phyloP scores from a whole-genome alignment of 2,797 vertebrate genomes.

The Hydrocynus forskahlii region DNA sequence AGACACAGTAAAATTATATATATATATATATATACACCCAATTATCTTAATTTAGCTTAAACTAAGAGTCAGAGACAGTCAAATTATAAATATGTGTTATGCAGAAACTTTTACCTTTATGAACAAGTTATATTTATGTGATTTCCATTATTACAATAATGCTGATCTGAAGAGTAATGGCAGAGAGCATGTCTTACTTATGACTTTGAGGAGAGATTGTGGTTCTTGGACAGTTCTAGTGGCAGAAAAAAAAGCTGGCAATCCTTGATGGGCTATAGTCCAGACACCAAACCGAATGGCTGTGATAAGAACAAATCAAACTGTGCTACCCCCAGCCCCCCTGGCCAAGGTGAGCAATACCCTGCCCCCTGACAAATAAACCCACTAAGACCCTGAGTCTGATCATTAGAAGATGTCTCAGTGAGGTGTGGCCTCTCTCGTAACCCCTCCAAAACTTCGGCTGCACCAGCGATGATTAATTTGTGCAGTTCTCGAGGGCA shows the following conservation, averaged over 20 bases:
- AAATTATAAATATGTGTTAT: too few species aligned
- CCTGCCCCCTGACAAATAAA: slow-evolving; percentile 18
- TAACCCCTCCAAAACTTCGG: slow-evolving; percentile 20
- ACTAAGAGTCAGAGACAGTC: too few species aligned
- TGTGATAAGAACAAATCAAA: slow-evolving; percentile 27
- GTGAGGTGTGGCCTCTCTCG: neutral
- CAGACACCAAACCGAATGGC: slow-evolving; percentile 8
- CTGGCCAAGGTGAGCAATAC: neutral
- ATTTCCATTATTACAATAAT: too few species aligned
- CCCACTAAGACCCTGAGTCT: neutral
- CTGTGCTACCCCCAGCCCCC: neutral
- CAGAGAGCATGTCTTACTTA: neutral
- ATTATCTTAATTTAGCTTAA: too few species aligned
- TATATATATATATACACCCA: too few species aligned
- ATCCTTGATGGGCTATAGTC: slow-evolving; percentile 6
- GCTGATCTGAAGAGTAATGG: too few species aligned
- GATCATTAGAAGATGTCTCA: slow-evolving; percentile 30
- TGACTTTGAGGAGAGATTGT: neutral
- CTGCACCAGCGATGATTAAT: slow-evolving; percentile 36
- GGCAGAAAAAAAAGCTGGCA: neutral
- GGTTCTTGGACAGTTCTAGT: neutral
- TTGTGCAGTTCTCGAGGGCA: slow-evolving; percentile 22
- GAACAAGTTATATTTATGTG: too few species aligned
- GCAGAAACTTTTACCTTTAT: too few species aligned
- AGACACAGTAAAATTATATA: too few species aligned